phyloP scores from a whole-genome alignment of 1,140 invertebrate genomes.

The Ceratina calcarata region DNA sequence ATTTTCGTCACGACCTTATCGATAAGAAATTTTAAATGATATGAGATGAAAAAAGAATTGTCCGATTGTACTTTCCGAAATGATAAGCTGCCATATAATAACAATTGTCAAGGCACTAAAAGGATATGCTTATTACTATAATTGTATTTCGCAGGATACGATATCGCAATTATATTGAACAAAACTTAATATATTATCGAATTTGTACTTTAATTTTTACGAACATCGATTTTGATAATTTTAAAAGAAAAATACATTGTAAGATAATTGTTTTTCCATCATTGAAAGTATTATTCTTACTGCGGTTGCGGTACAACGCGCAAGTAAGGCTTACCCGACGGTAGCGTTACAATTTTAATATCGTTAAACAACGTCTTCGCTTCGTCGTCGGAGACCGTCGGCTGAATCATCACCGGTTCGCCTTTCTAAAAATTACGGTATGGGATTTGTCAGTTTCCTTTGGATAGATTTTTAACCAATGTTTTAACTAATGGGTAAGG shows the following conservation, averaged over 20 bases:
- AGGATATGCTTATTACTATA: constrained; percentile 38
- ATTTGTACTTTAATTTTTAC: constrained; percentile 37
- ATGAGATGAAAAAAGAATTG: constrained; percentile 20
- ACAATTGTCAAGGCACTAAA: constrained; percentile 36
- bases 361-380: constrained; percentile 85
- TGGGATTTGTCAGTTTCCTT: constrained; percentile 12
- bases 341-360: constrained; percentile 84
- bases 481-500: constrained; percentile 20
- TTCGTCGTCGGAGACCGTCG: constrained; percentile 86
- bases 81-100: constrained; percentile 26
- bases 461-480: constrained; percentile 22
- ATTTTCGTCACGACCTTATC: constrained; percentile 32
- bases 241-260: constrained; percentile 19
- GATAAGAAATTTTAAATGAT: constrained; percentile 28
- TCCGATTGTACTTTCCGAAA: constrained; percentile 14
- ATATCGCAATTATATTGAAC: constrained; percentile 24
- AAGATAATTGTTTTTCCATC: constrained; percentile 14
- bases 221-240: constrained; percentile 30
- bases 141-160: constrained; percentile 31
- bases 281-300: constrained; percentile 42
- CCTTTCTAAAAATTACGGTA: constrained; percentile 81
- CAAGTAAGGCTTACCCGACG: constrained; percentile 91
- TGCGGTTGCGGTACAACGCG: constrained; percentile 85
- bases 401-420: constrained; percentile 91
- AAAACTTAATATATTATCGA: constrained; percentile 33